Base-by-base conservation (phyloP, 2,888 invertebrate genomes). In the Drosophila borborema region DNA sequence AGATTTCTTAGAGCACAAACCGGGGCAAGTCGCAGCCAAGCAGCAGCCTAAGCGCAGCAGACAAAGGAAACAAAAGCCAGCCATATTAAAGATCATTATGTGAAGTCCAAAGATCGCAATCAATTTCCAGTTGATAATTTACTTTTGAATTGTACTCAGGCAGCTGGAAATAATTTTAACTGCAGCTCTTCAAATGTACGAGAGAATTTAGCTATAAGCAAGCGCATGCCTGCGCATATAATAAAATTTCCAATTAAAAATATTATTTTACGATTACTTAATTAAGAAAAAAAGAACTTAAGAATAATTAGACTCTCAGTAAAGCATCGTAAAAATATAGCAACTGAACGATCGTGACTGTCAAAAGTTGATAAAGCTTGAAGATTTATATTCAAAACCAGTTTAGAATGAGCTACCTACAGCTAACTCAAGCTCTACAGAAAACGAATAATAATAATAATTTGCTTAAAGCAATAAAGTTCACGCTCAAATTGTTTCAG, bases 11-110 rank as follows among this genome's bases (percentile, higher is more conserved):
- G 45, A 38, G 36, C 45, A 16, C 38, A 23, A 16, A 16, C 7
- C 20, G 36, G 36, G 53, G 6, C 54, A 54, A 14, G 18, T 2
- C n/a, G 23, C 20, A 16, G 18, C 28, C 46, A 45, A 6, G 41
- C 58, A 6, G 41, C 58, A 43, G 28, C 20, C 31, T 10, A 34
- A 23, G 51, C 51, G 18, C 49, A 38, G 40, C 36, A 53, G 59
- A 51, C 60, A 61, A 64, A 55, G 46, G 48, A 16, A 72, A 60
- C 59, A 69, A 48, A 58, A 45, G 23, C 51, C 43, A 31, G 43
- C 18, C 40, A 58, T 66, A 56, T 72, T 67, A 64, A 61, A 64
- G 56, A 72, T 76, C 60, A 76, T 75, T 76, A 66, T 64, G 53
- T 51, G 61, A 31, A 64, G 23, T 64, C 62, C 53, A 61, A 43